Conservation (phyloP, 1,140 invertebrate species). For the Sweltsa coloradensis region DNA sequence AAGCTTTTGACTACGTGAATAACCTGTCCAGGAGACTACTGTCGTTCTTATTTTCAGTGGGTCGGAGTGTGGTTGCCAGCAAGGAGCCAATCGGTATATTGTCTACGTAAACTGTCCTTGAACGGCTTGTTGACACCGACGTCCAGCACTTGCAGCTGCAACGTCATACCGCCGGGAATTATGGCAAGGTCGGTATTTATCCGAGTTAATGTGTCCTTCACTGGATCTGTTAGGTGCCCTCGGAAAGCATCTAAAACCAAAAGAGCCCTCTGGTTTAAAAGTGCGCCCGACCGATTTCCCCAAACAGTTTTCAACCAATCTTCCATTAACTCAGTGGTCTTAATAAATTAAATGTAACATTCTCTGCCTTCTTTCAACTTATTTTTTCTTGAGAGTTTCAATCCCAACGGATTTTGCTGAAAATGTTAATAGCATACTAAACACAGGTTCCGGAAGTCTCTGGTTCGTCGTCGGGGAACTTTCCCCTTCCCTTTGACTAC, state of each 20-base stretch:
- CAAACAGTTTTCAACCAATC: conserved; percentile 13
- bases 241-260: conserved; percentile 12
- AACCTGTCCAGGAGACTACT: no score
- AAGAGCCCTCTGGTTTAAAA: conserved; percentile 6
- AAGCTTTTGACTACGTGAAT: no score
- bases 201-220: not conserved
- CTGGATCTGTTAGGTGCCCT: conserved; percentile 10
- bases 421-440: no score
- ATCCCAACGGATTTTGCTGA: no score
- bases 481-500: no score
- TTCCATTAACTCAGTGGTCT: conserved; percentile 9
- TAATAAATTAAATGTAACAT: no score
- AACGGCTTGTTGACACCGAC: conserved; percentile 22
- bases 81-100: not conserved
- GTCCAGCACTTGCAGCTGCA: conserved; percentile 22
- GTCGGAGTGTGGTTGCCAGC: not conserved
- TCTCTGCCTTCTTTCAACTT: no score
- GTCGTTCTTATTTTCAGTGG: no score
- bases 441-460: no score
- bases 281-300: conserved; percentile 9
- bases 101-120: conserved; percentile 14
- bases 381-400: no score
- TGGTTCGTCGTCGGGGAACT: no score
- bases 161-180: conserved; percentile 20
- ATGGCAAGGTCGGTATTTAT: conserved; percentile 10